A percentile compares a stretch with the other conserved stretches of the same genome.
These are phyloP conservation scores for Strongylocentrotus purpuratus DNA, from an alignment of 35 echinoderm and acorn worm species.

Conservation along the genomic window DNA sequence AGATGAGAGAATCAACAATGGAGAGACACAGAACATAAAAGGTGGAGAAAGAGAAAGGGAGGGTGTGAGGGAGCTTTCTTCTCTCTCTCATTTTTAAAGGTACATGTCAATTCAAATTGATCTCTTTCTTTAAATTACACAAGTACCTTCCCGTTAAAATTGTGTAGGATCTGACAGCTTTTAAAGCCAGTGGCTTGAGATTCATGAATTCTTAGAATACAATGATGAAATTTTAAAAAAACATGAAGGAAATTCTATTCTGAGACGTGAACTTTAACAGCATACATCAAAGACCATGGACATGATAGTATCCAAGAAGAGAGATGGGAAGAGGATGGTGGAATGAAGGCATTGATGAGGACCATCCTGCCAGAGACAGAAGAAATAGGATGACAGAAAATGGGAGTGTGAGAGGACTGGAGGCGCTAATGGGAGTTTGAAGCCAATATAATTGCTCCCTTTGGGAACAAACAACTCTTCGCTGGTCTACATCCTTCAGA, in stretches of 20 bases:
- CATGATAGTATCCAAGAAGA: neutral
- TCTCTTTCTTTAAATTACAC: too few species aligned
- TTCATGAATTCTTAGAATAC: neutral
- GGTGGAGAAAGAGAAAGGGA: neutral
- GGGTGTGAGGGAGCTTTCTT: neutral
- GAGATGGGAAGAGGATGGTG: neutral
- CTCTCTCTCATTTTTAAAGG: too few species aligned
- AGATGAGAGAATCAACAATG: neutral
- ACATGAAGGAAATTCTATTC: neutral
- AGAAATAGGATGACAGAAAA: neutral
- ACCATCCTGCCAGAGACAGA: neutral
- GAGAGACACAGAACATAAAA: neutral
- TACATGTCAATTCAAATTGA: too few species aligned
- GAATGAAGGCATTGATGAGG: neutral
- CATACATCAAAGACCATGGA: too few species aligned
- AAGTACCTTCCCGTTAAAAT: too few species aligned
- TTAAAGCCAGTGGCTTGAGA: neutral
- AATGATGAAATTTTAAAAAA: neutral
- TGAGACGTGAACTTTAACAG: too few species aligned
- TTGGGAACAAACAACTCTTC: slow-evolving; percentile 13
- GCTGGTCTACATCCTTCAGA: neutral
- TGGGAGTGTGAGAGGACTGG: neutral
- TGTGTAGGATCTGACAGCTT: too few species aligned
- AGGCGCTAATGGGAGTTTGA: neutral
- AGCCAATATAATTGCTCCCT: slow-evolving; percentile 30